A percentile compares a stretch with the other conserved stretches of the same genome.
Evolutionary conservation across 1,140 invertebrate genomes (phyloP).

Genomic region (Melanaphis sacchari): DNA sequence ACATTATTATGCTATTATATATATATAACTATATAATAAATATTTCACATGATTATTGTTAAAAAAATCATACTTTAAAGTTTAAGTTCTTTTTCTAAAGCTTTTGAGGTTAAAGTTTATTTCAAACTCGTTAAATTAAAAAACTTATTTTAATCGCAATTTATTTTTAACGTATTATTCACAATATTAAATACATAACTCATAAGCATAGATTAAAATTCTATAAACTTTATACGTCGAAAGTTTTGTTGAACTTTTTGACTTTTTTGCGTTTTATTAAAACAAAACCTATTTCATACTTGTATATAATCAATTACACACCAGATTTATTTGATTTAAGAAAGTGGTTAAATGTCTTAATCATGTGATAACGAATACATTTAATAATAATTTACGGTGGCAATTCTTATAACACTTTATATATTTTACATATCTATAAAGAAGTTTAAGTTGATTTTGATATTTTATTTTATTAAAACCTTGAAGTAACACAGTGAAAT

Average conservation of each 20-base stretch:
- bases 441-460: neutral
- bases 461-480: neutral
- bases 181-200: neutral
- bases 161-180: conserved; percentile 15
- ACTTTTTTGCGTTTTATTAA: conserved; percentile 24
- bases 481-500: neutral
- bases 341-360: neutral
- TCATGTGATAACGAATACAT: neutral
- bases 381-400: neutral
- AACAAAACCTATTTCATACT: neutral
- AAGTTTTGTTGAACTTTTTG: conserved; percentile 9
- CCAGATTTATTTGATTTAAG: neutral
- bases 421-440: too few species aligned
- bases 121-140: conserved; percentile 25
- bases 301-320: neutral
- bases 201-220: neutral
- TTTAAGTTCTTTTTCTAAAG: conserved; percentile 13
- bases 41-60: neutral
- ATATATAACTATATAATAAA: neutral
- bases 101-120: neutral
- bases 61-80: neutral
- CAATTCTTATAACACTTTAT: neutral
- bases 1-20: neutral
- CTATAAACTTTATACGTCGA: too few species aligned
- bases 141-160: conserved; percentile 34